phyloP scores from a whole-genome alignment of 2,113 vertebrate genomes.

The Pteropus alecto region DNA sequence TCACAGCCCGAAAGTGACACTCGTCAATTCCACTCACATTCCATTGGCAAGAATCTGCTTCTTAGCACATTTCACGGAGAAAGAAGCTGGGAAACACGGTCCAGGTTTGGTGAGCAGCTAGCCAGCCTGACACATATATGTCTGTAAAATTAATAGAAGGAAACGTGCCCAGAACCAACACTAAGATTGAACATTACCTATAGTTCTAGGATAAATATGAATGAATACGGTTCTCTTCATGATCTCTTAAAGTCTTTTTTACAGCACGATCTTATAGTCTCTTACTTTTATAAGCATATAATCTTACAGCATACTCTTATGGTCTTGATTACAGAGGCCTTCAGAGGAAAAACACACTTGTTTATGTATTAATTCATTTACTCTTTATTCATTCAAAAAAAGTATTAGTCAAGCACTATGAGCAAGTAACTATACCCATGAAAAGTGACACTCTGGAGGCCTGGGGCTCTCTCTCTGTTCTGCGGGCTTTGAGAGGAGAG shows the following conservation, averaged over 20 bases:
- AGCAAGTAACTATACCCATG: neutral
- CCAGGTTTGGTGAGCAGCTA: neutral
- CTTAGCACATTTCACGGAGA: neutral
- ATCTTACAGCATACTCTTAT: neutral
- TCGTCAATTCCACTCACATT: neutral
- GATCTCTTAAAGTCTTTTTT: neutral
- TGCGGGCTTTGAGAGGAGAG: neutral
- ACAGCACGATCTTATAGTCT: neutral
- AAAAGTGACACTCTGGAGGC: neutral
- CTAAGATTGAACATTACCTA: neutral
- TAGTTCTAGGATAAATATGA: neutral
- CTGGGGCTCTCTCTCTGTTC: neutral
- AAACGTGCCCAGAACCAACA: neutral
- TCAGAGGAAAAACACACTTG: neutral
- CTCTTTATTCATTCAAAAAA: neutral
- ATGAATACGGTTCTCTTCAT: neutral
- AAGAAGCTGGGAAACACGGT: neutral
- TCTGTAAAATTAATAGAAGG: neutral
- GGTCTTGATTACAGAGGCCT: neutral
- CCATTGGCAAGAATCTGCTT: neutral
- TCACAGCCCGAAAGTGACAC: neutral
- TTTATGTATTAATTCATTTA: neutral
- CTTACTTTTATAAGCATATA: neutral
- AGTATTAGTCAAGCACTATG: neutral
- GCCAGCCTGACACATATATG: neutral